phyloP scores from a whole-genome alignment of 2,113 vertebrate genomes.

The Reinhardtius hippoglossoides region DNA sequence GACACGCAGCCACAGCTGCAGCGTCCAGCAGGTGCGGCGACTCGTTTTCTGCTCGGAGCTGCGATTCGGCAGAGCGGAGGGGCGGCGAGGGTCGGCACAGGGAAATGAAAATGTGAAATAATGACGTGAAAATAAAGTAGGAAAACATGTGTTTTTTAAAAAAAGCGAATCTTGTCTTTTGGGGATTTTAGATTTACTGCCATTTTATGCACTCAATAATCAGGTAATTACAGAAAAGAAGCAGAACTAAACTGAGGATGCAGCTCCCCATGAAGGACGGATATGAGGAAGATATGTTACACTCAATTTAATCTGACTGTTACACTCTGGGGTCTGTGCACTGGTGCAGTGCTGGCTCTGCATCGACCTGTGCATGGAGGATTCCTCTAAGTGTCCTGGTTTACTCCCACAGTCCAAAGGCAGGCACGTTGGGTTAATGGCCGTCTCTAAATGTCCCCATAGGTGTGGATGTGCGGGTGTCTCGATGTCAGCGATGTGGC shows the following conservation, averaged over 20 bases:
- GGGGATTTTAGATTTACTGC: not conserved
- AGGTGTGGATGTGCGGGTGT: not conserved
- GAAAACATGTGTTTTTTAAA: not conserved
- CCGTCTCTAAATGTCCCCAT: not conserved
- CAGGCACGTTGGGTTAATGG: not conserved
- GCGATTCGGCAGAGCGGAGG: conserved; percentile 38
- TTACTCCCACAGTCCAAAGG: not conserved
- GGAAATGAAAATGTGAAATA: too few relatives aligned
- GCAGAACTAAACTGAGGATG: not conserved
- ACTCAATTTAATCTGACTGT: not conserved
- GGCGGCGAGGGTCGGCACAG: not conserved
- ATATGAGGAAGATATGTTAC: not conserved
- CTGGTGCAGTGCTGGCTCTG: too few relatives aligned
- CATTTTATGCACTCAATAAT: conserved; percentile 1
- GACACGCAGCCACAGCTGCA: conserved; percentile 76
- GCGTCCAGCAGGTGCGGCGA: conserved; percentile 76
- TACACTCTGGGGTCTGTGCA: too few relatives aligned
- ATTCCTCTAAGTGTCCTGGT: too few relatives aligned
- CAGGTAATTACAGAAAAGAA: not conserved
- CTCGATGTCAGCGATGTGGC: too few relatives aligned
- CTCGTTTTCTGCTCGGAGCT: conserved; percentile 73
- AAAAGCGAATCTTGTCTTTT: not conserved
- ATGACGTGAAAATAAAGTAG: not conserved
- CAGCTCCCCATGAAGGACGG: not conserved
- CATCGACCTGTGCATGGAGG: too few relatives aligned